Evolutionary conservation across 2,888 invertebrate genomes (phyloP).

Genomic region (Macrosiphum euphorbiae): DNA sequence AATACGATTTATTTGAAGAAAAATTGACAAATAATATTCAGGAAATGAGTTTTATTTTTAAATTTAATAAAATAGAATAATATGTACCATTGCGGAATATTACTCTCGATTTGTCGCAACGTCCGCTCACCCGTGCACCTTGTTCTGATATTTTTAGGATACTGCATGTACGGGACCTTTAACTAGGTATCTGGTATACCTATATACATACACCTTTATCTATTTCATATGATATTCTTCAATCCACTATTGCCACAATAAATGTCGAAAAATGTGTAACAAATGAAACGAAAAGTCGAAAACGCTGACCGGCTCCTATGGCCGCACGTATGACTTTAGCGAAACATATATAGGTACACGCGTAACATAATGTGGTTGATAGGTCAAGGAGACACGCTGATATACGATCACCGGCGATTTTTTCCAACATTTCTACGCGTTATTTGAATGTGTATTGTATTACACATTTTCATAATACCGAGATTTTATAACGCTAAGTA

Average conservation of each 20-base stretch:
- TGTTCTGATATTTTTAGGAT: not conserved
- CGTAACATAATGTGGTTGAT: slow-evolving; percentile 23
- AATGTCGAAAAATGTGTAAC: not conserved
- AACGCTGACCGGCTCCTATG: slow-evolving; percentile 23
- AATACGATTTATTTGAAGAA: not conserved
- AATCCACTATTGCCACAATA: not conserved
- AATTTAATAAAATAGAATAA: not conserved
- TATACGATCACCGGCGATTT: slow-evolving; percentile 38
- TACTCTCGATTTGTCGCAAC: not conserved
- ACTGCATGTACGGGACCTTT: not conserved
- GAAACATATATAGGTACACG: not conserved
- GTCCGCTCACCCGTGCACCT: not conserved
- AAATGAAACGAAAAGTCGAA: slow-evolving; percentile 4
- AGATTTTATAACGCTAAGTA: slow-evolving; percentile 26
- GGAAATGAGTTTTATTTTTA: not conserved
- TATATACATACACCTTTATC: too few species aligned
- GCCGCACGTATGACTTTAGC: not conserved
- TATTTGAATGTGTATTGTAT: slow-evolving; percentile 34
- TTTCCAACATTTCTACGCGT: not conserved
- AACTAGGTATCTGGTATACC: not conserved
- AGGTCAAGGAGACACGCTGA: slow-evolving; percentile 46
- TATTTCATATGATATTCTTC: not conserved
- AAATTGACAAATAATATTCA: too few species aligned
- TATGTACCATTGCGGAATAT: not conserved
- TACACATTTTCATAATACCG: slow-evolving; percentile 26